A percentile compares a stretch with the other conserved stretches of the same genome.
These are phyloP conservation scores for Tetramorium simillimum DNA, from an alignment of 1,140 invertebrate species.

Conservation along the genomic window DNA sequence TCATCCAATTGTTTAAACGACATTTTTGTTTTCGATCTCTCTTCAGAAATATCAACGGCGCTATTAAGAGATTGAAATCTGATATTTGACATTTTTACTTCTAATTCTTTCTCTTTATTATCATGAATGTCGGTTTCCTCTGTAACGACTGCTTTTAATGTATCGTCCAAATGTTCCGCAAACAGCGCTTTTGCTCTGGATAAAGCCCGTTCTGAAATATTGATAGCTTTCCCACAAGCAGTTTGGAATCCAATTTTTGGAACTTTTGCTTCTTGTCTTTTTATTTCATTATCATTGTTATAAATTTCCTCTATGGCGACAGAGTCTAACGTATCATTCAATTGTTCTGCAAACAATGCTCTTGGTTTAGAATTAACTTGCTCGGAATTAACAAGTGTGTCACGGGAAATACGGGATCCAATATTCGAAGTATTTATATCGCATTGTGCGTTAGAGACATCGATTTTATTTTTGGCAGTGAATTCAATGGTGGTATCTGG, in stretches of 20 bases:
- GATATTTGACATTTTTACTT: conserved; percentile 20
- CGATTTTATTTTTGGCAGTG: background rate
- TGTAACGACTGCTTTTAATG: conserved; percentile 25
- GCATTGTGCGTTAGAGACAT: background rate
- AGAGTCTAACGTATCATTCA: background rate
- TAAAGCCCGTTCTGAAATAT: conserved; percentile 71
- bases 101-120: background rate
- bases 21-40: conserved; percentile 62
- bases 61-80: conserved; percentile 75
- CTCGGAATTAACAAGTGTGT: conserved; percentile 62
- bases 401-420: conserved; percentile 78
- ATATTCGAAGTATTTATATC: background rate
- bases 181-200: conserved; percentile 54
- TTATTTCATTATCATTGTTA: background rate
- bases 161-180: background rate
- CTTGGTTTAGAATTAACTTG: conserved; percentile 59
- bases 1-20: conserved; percentile 30
- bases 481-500: background rate
- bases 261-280: conserved; percentile 57
- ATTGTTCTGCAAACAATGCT: conserved; percentile 44
- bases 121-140: background rate
- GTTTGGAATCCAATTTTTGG: conserved; percentile 78
- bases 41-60: conserved; percentile 60
- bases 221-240: conserved; percentile 76
- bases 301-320: background rate